These are phyloP conservation scores for Conus betulinus DNA, from an alignment of 1,140 invertebrate species.

Conservation along the genomic window DNA sequence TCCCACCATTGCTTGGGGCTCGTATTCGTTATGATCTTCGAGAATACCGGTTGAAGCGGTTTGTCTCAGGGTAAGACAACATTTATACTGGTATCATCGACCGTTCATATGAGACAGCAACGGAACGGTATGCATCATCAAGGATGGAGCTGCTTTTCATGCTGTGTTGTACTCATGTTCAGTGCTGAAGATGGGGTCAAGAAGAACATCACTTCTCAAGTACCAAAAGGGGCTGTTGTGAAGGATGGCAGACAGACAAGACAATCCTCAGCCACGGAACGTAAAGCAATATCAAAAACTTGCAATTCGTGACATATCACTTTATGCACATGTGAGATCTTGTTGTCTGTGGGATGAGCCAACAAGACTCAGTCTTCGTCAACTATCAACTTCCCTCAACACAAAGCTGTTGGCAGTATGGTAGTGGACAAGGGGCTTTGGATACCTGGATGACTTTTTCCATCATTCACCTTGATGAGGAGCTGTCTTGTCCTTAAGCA, in stretches of 20 bases:
- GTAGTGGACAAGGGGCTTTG: constrained; percentile 46
- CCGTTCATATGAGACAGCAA: constrained; percentile 95
- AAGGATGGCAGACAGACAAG: constrained; percentile 62
- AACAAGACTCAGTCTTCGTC: constrained; percentile 58
- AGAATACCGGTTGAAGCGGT: constrained; percentile 83
- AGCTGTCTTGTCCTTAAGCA: constrained; percentile 49
- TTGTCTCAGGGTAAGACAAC: constrained; percentile 81
- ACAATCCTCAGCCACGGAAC: constrained; percentile 59
- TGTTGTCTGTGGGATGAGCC: constrained; percentile 43
- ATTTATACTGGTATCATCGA: constrained; percentile 87
- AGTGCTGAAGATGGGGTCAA: constrained; percentile 57
- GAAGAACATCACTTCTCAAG: constrained; percentile 53
- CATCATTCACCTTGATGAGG: constrained; percentile 52
- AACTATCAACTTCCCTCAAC: constrained; percentile 60
- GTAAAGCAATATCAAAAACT: constrained; percentile 58
- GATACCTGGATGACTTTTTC: constrained; percentile 55
- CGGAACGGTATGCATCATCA: constrained; percentile 89
- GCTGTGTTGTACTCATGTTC: constrained; percentile 58
- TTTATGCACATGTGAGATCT: constrained; percentile 46
- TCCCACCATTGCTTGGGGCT: constrained; percentile 81
- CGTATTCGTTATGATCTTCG: constrained; percentile 81
- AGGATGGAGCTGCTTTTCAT: constrained; percentile 52
- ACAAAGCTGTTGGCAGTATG: constrained; percentile 53
- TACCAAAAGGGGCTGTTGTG: constrained; percentile 54
- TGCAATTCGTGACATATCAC: constrained; percentile 63